Evolutionary conservation across 1,140 invertebrate species (phyloP).

Genomic region (Drosophila neocordata): DNA sequence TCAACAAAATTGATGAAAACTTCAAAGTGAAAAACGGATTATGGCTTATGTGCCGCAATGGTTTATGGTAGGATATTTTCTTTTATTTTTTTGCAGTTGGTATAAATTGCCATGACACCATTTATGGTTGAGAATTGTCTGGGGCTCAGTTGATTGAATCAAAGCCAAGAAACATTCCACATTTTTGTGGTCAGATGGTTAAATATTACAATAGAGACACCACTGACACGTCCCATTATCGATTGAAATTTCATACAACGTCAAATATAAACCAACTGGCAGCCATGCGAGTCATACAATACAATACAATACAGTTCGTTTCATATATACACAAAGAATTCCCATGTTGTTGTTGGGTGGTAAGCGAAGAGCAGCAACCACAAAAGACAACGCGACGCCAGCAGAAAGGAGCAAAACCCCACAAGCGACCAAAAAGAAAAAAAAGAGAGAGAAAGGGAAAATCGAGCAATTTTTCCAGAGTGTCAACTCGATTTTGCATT

Average conservation of each 20-base stretch:
- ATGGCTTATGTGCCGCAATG: no score
- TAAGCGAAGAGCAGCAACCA: conserved; percentile 21
- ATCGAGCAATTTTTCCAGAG: conserved; percentile 32
- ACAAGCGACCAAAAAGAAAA: conserved; percentile 1
- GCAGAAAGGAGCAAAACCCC: conserved; percentile 13
- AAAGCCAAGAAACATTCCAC: conserved; percentile 9
- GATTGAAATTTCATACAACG: conserved; percentile 16
- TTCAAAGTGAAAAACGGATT: no score
- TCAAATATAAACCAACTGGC: conserved; percentile 35
- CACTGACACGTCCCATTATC: conserved; percentile 15
- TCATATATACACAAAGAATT: conserved; percentile 33
- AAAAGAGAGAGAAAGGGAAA: conserved; percentile 22
- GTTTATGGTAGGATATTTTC: no score
- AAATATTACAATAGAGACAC: conserved; percentile 8
- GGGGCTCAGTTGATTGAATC: conserved; percentile 12
- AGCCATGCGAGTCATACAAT: conserved; percentile 45
- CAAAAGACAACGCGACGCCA: conserved; percentile 56
- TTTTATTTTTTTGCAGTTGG: neutral
- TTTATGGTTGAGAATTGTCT: conserved; percentile 3
- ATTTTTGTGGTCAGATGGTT: conserved; percentile 3
- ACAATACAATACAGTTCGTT: conserved; percentile 3
- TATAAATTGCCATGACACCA: conserved; percentile 5
- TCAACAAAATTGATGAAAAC: no score
- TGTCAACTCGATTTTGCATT: conserved; percentile 47
- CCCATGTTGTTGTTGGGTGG: conserved; percentile 38